Conservation (phyloP, 2,113 vertebrate genomes). For the Bubo bubo region DNA sequence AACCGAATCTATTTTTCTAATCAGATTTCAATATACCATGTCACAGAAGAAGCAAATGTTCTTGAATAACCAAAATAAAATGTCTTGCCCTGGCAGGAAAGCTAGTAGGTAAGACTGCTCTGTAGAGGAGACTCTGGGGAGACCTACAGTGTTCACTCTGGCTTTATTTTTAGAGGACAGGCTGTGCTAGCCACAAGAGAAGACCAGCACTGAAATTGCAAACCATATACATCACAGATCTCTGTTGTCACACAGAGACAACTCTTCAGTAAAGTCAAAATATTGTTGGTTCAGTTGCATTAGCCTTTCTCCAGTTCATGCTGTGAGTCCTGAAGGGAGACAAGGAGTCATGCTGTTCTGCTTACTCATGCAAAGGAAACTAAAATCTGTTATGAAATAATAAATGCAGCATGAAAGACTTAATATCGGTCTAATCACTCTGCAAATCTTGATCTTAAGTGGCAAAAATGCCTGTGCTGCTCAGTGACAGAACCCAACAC, state of each 20-base stretch:
- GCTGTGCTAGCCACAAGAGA: neutral
- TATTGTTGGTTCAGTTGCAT: neutral
- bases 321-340: neutral
- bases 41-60: neutral
- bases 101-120: neutral
- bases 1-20: neutral
- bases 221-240: neutral
- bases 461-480: neutral
- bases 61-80: neutral
- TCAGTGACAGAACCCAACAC: neutral
- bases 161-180: neutral
- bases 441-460: neutral
- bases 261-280: neutral
- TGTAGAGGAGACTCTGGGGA: neutral
- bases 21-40: neutral
- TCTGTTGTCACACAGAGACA: neutral
- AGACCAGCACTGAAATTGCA: neutral
- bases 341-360: neutral
- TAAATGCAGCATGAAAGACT: neutral
- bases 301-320: neutral
- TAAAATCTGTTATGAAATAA: constrained; percentile 23
- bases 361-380: constrained; percentile 1
- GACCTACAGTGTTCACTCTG: neutral
- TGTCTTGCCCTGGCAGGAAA: neutral
- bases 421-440: constrained; percentile 12